These are phyloP conservation scores for Onychomys torridus DNA, from an alignment of 2,797 vertebrate genomes.

Conservation along the genomic window DNA sequence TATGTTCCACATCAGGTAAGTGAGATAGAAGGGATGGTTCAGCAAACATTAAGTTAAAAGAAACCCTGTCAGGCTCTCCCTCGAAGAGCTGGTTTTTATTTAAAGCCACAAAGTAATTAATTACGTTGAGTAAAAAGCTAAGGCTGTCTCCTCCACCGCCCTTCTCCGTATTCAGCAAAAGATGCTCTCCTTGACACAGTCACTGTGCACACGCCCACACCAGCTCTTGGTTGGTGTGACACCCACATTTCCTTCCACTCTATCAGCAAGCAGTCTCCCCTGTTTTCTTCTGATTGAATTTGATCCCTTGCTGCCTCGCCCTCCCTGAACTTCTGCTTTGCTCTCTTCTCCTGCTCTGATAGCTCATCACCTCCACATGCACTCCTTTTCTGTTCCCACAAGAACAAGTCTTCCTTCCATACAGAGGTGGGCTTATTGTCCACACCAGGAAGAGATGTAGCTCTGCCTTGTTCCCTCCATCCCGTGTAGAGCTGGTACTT, in stretches of 20 bases:
- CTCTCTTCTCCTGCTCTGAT: neutral
- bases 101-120: conserved; percentile 85
- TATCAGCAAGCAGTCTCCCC: neutral
- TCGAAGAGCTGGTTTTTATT: conserved; percentile 78
- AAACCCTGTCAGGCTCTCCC: conserved; percentile 78
- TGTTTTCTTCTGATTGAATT: neutral
- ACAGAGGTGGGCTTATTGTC: fast-evolving
- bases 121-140: conserved; percentile 65
- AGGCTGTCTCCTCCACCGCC: neutral
- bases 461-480: neutral
- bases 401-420: neutral
- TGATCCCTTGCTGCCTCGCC: neutral
- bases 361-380: fast-evolving
- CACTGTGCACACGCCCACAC: fast-evolving
- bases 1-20: conserved; percentile 87
- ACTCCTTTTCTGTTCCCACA: neutral
- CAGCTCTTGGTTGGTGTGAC: neutral
- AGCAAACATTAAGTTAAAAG: conserved; percentile 74
- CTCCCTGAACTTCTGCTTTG: neutral
- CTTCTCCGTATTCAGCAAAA: neutral
- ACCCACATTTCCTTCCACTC: neutral
- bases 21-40: conserved; percentile 79
- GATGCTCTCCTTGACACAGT: neutral
- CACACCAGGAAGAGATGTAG: neutral
- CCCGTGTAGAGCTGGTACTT: neutral